Evolutionary conservation across 2,888 invertebrate species (phyloP).

Genomic region (Drosophila paranaensis): DNA sequence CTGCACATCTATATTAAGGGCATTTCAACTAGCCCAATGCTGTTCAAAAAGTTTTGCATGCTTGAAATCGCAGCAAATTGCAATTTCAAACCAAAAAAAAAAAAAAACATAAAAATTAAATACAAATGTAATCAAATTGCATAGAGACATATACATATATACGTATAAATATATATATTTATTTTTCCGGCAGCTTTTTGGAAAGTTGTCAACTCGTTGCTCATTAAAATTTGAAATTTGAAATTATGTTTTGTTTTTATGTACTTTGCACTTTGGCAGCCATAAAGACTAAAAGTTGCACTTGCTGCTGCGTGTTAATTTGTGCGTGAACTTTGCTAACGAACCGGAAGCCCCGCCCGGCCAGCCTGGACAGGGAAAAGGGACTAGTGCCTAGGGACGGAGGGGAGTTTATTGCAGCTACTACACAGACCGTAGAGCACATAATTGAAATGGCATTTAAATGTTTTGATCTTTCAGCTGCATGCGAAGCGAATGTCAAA

Average conservation of each 20-base stretch:
- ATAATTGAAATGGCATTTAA: constrained; percentile 73
- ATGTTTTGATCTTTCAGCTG: constrained; percentile 49
- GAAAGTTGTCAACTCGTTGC: constrained; percentile 36
- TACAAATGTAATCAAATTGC: constrained; percentile 19
- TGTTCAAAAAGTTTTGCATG: background rate
- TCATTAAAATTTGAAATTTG: constrained; percentile 71
- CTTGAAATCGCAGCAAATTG: constrained; percentile 9
- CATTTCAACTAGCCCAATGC: constrained; percentile 2
- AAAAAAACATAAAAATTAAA: too few relatives aligned
- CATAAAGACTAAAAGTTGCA: constrained; percentile 57
- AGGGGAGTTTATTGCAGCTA: constrained; percentile 15
- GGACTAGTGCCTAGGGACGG: background rate
- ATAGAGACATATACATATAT: background rate
- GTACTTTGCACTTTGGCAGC: constrained; percentile 50
- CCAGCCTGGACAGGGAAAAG: background rate
- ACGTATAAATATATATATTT: background rate
- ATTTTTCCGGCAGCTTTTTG: constrained; percentile 10
- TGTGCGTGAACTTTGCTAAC: constrained; percentile 75
- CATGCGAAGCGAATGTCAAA: constrained; percentile 51
- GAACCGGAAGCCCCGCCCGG: constrained; percentile 63
- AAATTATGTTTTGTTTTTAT: constrained; percentile 65
- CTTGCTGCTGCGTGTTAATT: constrained; percentile 70
- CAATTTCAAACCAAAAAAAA: background rate
- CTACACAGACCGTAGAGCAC: constrained; percentile 41
- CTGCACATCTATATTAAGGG: constrained; percentile 1